These are phyloP conservation scores for Heliconius cydno DNA, from an alignment of 2,888 invertebrate genomes.

Conservation along the genomic window DNA sequence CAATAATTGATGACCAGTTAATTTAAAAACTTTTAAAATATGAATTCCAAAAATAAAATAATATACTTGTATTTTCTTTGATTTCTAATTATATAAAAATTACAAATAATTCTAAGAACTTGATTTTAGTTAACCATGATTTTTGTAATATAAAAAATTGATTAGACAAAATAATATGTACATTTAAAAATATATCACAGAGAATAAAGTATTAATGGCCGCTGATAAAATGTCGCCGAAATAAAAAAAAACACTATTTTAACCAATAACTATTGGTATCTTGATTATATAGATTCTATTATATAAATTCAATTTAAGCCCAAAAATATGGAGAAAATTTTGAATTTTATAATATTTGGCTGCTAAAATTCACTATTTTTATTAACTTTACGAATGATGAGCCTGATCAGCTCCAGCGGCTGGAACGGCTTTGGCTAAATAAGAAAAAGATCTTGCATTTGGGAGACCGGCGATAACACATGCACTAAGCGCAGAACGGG, in stretches of 20 bases:
- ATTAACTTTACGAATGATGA: constrained; percentile 59
- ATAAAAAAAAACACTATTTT: not conserved
- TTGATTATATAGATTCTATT: not conserved
- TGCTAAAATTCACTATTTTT: not conserved
- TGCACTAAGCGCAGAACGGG: constrained; percentile 91
- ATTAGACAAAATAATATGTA: constrained; percentile 70
- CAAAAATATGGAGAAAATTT: not conserved
- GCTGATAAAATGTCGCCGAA: not conserved
- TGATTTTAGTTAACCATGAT: constrained; percentile 71
- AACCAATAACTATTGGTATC: not conserved
- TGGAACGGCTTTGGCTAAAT: constrained; percentile 76
- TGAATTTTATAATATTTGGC: no score
- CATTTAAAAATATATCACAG: constrained; percentile 73
- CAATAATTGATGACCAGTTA: constrained; percentile 64
- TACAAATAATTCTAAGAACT: constrained; percentile 22
- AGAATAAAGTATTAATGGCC: constrained; percentile 43
- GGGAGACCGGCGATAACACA: constrained; percentile 89
- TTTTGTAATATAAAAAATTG: constrained; percentile 65
- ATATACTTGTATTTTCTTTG: constrained; percentile 31
- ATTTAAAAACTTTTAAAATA: constrained; percentile 70
- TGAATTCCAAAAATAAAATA: constrained; percentile 57
- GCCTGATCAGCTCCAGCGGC: constrained; percentile 79
- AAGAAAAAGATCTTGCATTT: constrained; percentile 87
- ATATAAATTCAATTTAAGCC: not conserved
- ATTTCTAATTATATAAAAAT: constrained; percentile 36